Percentiles rank a stretch among this genome's conserved stretches.
Conservation (phyloP, 2,888 invertebrate species). For the Papilio demoleus region DNA sequence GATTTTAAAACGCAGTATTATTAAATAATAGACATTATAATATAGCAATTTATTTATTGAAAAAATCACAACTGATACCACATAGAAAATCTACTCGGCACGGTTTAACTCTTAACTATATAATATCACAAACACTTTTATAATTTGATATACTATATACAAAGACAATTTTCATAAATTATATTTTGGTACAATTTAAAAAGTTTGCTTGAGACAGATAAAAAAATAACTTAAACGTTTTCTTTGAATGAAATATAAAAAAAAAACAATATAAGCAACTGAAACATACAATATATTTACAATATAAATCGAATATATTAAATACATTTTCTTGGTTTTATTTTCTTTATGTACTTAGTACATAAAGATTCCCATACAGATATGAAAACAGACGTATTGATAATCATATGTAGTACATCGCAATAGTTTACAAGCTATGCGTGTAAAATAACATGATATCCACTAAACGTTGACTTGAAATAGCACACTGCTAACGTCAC, state of each 20-base stretch:
- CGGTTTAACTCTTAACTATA: constrained; percentile 83
- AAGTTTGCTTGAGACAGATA: constrained; percentile 61
- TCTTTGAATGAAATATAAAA: constrained; percentile 48
- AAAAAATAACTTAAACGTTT: constrained; percentile 52
- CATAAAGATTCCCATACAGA: too few species aligned
- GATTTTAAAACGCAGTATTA: too few species aligned
- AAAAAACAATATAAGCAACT: constrained; percentile 23
- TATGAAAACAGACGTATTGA: too few species aligned
- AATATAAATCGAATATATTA: background rate
- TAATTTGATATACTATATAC: constrained; percentile 80
- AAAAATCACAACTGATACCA: constrained; percentile 84
- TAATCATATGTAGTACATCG: too few species aligned
- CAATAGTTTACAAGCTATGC: background rate
- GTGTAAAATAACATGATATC: constrained; percentile 1
- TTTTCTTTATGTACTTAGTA: background rate
- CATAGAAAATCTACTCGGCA: constrained; percentile 84
- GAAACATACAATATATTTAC: constrained; percentile 33
- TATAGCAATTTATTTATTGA: constrained; percentile 80
- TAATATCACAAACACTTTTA: constrained; percentile 81
- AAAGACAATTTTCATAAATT: constrained; percentile 57
- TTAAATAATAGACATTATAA: constrained; percentile 45
- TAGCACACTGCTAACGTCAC: background rate
- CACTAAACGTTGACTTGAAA: background rate
- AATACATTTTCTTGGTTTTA: background rate
- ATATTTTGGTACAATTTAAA: constrained; percentile 70